Evolutionary conservation across 2,113 vertebrate species (phyloP).

Genomic region (Scortum barcoo): DNA sequence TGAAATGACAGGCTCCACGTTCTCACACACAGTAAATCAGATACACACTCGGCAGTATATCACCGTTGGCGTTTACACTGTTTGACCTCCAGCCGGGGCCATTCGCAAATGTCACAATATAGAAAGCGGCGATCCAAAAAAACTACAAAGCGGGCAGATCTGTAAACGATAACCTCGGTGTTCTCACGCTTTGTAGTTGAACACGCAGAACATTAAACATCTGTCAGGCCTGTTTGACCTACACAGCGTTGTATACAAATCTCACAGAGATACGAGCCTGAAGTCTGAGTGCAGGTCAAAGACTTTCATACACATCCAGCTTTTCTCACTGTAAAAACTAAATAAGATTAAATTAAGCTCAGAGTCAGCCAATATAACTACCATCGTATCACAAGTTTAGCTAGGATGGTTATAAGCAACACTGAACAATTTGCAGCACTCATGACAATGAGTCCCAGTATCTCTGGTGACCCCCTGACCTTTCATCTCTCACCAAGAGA

Average conservation of each 20-base stretch:
- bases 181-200: slow-evolving; percentile 51
- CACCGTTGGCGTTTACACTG: slow-evolving; percentile 47
- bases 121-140: slow-evolving; percentile 10
- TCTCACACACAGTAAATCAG: slow-evolving; percentile 69
- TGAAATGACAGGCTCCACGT: slow-evolving; percentile 73
- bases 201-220: neutral
- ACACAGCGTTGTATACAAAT: neutral
- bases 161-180: slow-evolving; percentile 23
- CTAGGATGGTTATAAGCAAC: too few relatives aligned
- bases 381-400: too few relatives aligned
- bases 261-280: neutral
- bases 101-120: slow-evolving; percentile 37
- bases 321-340: neutral
- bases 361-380: neutral
- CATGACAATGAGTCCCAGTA: neutral
- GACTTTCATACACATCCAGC: neutral
- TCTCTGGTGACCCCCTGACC: neutral
- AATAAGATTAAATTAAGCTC: neutral
- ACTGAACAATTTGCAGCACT: too few relatives aligned
- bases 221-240: slow-evolving; percentile 17
- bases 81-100: slow-evolving; percentile 51
- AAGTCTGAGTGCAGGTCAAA: neutral
- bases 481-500: neutral
- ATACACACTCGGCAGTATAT: slow-evolving; percentile 52
- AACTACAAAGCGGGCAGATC: slow-evolving; percentile 25